Evolutionary conservation across 2,888 invertebrate genomes (phyloP), one percentile per base, ranked within the genome.

Genomic region (Leucozona laternaria): DNA sequence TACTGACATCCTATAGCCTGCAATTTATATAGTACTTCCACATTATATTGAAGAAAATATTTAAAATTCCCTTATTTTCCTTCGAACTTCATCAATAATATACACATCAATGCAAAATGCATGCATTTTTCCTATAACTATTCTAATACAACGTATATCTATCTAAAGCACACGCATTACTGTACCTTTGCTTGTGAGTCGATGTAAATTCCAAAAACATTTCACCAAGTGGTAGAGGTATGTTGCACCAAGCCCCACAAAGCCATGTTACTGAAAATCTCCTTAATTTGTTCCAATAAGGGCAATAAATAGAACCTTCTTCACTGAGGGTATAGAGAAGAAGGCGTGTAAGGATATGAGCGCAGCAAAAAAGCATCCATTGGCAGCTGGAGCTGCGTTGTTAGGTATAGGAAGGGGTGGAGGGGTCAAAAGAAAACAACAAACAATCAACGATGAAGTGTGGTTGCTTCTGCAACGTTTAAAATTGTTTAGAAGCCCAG

Each of bases 401-500:
- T 31, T 6, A n/a, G n/a, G n/a, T n/a, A n/a, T n/a, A n/a, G n/a
- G n/a, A 1, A 3, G 20, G 22, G 43, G 25, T 13, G 13, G 22
- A 25, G 25, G 11, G 13, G 22, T 73, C 28, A 68, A 78, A 57
- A 75, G 62, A 78, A 73, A 34, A 78, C 73, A 73, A 72, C 77
- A 76, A 71, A 68, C 64, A 75, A 43, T 13, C 40, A 73, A 34
- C 70, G 70, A 64, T 60, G 64, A 73, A 81, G 70, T 78, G 78
- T 71, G 78, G 81, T 64, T 81, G 70, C 72, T 64, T 45, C 22
- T 64, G 85, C 81, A 79, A 82, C 86, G 86, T 86, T 81, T 62
- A 82, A 81, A 86, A 86, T 86, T 86, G 78, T 86, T 86, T 86
- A 64, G 86, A 86, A 82, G 81, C 81, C 81, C 10, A 64, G 58